Evolutionary conservation across 2,113 vertebrate genomes (phyloP), one percentile per base, ranked within the genome.

Genomic region (Tursiops truncatus): DNA sequence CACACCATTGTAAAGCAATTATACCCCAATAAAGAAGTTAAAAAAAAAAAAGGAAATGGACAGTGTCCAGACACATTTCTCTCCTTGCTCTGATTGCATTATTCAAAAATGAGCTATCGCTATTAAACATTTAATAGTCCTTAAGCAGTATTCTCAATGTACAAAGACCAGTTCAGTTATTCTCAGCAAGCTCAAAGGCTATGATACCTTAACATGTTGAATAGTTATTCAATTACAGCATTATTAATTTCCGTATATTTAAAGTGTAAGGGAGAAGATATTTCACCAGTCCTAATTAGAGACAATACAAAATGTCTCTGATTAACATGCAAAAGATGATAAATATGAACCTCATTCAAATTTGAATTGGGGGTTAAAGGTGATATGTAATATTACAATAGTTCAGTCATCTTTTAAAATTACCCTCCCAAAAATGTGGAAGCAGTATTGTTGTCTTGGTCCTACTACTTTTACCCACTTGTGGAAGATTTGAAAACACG

Each of bases 51-150:
- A 73, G 50, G 12, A 87, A 95, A 95, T 28, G 31, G 36, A 47
- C 77, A 67, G 18, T 36, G 18, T 82, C 67, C 33, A 20, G 18
- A 82, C 21, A 8, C 44, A 71, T 62, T 60, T 77, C 73, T 60
- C 70, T 86, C 33, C 38, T 86, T 33, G 31, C 28, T 83, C 13
- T 82, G 70, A 95, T 9, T 62, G 44, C 18, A 84, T 63, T 89
- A 85, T 68, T 90, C 73, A 80, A 68, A 96, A 94, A 88, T 5
- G 31, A 95, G 47, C 65, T 80, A 74, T 62, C 6, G 33, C 28
- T 73, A 91, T 36, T 85, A 82, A 95, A 36, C 6, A 88, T 77
- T 83, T 90, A 88, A 83, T n/a, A 96, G 65, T 65, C 36, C 41
- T 81, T 92, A 92, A 63, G 36, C 38, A 58, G 4, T 67, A 84